phyloP scores from a whole-genome alignment of 1,140 invertebrate genomes.

The Caligus rogercresseyi region DNA sequence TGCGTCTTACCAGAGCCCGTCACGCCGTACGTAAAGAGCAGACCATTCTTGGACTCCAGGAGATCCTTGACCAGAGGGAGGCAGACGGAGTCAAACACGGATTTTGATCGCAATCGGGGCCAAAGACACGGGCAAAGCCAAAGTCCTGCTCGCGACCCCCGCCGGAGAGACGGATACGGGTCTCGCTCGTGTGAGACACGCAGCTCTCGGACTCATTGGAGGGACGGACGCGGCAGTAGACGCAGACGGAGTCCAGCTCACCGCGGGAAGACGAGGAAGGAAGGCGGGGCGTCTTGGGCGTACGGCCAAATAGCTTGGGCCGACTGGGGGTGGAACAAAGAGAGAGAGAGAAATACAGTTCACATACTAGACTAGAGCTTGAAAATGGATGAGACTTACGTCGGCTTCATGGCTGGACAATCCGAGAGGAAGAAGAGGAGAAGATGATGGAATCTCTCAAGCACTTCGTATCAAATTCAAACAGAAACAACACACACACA shows the following conservation, averaged over 20 bases:
- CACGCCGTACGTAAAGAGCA: conserved; percentile 88
- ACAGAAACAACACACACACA: no score
- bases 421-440: no score
- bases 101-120: conserved; percentile 52
- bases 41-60: conserved; percentile 46
- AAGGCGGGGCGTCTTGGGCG: neutral
- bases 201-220: neutral
- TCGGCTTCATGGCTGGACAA: no score
- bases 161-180: neutral
- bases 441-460: no score
- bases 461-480: no score
- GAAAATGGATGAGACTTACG: neutral
- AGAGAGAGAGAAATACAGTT: no score
- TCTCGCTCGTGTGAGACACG: neutral
- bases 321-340: neutral
- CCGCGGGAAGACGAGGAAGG: neutral
- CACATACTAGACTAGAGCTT: neutral
- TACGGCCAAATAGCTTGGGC: neutral
- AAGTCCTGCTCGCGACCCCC: neutral
- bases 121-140: conserved; percentile 42
- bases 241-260: neutral
- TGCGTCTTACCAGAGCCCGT: conserved; percentile 89
- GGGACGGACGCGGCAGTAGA: neutral
- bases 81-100: conserved; percentile 66
- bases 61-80: conserved; percentile 59